Percentiles rank a stretch among this genome's conserved stretches.
phyloP scores from a whole-genome alignment of 1,140 invertebrate genomes.

The Drosophila setifemur region DNA sequence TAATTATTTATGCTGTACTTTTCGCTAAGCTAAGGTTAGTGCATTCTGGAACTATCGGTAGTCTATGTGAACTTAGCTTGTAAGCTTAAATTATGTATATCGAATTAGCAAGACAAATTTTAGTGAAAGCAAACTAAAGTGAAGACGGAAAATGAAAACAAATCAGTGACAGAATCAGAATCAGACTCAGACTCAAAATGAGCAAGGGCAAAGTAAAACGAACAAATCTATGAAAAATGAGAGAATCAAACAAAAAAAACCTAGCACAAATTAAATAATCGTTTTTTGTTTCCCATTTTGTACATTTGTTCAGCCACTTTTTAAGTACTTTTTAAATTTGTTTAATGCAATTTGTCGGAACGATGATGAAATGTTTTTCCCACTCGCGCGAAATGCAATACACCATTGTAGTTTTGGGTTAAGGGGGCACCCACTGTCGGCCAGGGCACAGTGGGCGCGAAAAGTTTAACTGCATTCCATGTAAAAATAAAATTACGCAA shows the following conservation, averaged over 20 bases:
- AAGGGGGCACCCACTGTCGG: constrained; percentile 21
- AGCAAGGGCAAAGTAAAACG: constrained; percentile 22
- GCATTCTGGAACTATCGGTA: constrained; percentile 81
- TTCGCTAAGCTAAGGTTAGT: constrained; percentile 82
- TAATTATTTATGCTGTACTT: constrained; percentile 81
- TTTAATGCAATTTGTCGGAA: constrained; percentile 37
- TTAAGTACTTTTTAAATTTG: constrained; percentile 17
- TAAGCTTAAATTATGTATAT: constrained; percentile 78
- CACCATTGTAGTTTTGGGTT: constrained; percentile 51
- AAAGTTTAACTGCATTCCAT: constrained; percentile 81
- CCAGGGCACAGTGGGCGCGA: constrained; percentile 46
- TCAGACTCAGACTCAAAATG: no score
- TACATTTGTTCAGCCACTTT: constrained; percentile 30
- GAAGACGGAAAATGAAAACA: constrained; percentile 24
- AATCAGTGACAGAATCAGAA: no score
- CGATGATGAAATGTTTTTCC: constrained; percentile 40
- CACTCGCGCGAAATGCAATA: constrained; percentile 47
- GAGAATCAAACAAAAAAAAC: constrained; percentile 49
- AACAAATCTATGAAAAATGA: constrained; percentile 28
- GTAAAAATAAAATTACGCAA: constrained; percentile 71
- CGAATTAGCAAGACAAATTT: constrained; percentile 75
- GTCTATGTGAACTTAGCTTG: constrained; percentile 70
- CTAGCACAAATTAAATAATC: constrained; percentile 76
- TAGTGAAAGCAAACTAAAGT: constrained; percentile 56
- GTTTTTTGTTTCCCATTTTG: constrained; percentile 58